These are phyloP conservation scores for Oophaga sylvatica DNA, from an alignment of 2,797 vertebrate species.

Conservation along the genomic window DNA sequence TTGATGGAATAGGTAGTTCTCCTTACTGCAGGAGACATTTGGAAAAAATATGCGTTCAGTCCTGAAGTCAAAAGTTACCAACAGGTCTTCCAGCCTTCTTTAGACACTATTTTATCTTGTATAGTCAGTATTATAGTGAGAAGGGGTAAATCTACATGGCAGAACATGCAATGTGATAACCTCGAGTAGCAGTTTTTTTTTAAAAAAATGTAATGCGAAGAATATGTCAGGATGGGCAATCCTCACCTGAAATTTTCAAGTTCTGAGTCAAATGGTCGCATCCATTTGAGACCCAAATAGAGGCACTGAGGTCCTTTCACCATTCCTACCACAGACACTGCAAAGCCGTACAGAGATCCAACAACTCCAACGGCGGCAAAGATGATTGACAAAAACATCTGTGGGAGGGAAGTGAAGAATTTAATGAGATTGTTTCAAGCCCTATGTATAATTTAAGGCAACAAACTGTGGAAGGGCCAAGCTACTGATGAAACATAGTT, in stretches of 20 bases:
- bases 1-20: constrained; percentile 70
- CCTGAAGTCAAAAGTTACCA: not conserved
- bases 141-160: not conserved
- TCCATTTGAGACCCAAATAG: constrained; percentile 2
- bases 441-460: not conserved
- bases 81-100: too few relatives aligned
- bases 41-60: not conserved
- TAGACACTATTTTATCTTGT: too few relatives aligned
- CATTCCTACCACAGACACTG: constrained; percentile 72
- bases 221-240: too few relatives aligned
- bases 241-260: constrained; percentile 20
- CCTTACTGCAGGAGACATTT: constrained; percentile 61
- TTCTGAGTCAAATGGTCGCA: constrained; percentile 18
- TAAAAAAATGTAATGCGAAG: too few relatives aligned
- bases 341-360: constrained; percentile 76
- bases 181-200: not conserved
- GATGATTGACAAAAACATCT: constrained; percentile 84
- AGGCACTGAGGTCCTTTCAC: constrained; percentile 77
- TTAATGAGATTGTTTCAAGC: not conserved
- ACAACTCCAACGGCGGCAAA: constrained; percentile 77
- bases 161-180: not conserved
- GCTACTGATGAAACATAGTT: not conserved
- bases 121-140: too few relatives aligned
- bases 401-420: not conserved
- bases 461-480: too few relatives aligned